These are phyloP conservation scores for Malaclemys terrapin DNA, from an alignment of 2,113 vertebrate genomes.

Conservation along the genomic window DNA sequence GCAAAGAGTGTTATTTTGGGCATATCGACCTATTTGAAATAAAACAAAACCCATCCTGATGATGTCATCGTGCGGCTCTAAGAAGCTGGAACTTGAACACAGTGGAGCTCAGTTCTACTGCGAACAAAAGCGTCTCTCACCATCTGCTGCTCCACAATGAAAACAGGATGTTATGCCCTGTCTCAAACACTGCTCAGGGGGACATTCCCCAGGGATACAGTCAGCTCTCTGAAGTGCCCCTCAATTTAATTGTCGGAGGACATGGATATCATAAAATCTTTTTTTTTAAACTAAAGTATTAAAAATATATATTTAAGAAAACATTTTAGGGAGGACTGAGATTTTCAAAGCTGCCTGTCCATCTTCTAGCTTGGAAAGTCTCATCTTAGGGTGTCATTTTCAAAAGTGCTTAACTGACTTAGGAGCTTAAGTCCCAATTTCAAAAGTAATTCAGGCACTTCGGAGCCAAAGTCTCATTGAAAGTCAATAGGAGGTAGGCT, in stretches of 20 bases:
- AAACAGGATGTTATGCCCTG: slow-evolving; percentile 2
- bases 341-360: slow-evolving; percentile 31
- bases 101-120: background rate
- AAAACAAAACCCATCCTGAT: background rate
- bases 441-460: background rate
- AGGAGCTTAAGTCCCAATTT: background rate
- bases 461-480: background rate
- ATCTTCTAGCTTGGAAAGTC: background rate
- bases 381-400: background rate
- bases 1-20: background rate
- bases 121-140: background rate
- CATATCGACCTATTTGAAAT: background rate
- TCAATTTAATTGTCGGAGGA: slow-evolving; percentile 58
- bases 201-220: slow-evolving; percentile 42
- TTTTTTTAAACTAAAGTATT: background rate
- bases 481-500: background rate
- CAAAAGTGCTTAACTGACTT: background rate
- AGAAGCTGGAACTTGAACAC: background rate
- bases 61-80: background rate
- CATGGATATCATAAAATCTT: slow-evolving; percentile 44
- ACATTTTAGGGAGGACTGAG: background rate
- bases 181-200: slow-evolving; percentile 5
- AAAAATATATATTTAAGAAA: background rate
- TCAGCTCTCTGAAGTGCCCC: slow-evolving; percentile 45
- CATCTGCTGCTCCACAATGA: background rate